Base-by-base conservation (phyloP, 2,888 invertebrate genomes). In the Prosopocoilus inquinatus region DNA sequence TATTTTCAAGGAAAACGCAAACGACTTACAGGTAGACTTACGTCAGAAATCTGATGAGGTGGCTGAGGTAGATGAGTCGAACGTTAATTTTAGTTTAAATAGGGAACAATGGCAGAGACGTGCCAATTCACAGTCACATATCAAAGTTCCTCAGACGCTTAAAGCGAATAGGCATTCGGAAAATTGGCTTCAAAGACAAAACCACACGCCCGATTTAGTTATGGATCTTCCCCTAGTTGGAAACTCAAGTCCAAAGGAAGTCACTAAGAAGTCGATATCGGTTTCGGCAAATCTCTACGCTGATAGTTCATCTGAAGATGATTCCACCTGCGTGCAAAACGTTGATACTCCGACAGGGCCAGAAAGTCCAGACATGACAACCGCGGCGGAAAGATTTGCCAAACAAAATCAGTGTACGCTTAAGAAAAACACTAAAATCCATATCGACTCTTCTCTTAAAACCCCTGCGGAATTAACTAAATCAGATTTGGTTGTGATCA, bases 351-450 rank as follows among this genome's bases (percentile, higher is more conserved):
- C 74, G 3, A 65, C 72, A 3, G 76, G 77, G 11, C 81, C 81
- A 0, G 83, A 82, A 58, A 84, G 83, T 53, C 83, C 84, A 0
- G 85, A 86, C 61, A 84, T 85, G 82, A 85, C 87, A 56, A 89
- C 88, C 9, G 86, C 87, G 0, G 90, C 89, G 0, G 90, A 90
- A 70, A 80, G 88, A 32, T 90, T 90, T 71, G 90, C 90, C 47
- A 87, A 88, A 67, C 88, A 88, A 64, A 89, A 89, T 70, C 89
- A 89, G 73, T 87, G 87, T 64, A 90, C 90, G 0, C 76, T 90
- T 52, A 90, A 89, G 70, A 90, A 90, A 69, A 85, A 84, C 68
- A 82, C 82, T 3, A 83, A 82, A 68, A 69, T 75, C 32, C 71
- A 72, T 28, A 58, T 72, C 60, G 79, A 72, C 57, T 39, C 63